A percentile compares a stretch with the other conserved stretches of the same genome.
Conservation (phyloP, 2,888 invertebrate species). For the Meta bourneti region DNA sequence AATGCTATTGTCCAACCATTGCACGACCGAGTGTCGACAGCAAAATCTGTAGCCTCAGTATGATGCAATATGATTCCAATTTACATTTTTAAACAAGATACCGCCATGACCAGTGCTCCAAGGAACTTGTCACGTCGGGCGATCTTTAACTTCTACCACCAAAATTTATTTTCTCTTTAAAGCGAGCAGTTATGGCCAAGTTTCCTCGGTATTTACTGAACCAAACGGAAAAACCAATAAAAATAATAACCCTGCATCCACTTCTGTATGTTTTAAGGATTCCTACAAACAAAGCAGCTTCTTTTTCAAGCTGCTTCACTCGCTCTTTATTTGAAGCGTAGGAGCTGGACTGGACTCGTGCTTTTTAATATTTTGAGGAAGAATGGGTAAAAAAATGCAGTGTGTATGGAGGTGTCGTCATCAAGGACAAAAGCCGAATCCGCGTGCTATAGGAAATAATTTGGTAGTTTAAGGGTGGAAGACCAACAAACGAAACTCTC, state of each 20-base stretch:
- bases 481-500: constrained; percentile 11
- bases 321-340: constrained; percentile 43
- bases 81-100: constrained; percentile 45
- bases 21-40: neutral
- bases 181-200: constrained; percentile 7
- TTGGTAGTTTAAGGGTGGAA: constrained; percentile 8
- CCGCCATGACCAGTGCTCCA: constrained; percentile 39
- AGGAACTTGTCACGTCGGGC: constrained; percentile 47
- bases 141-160: neutral
- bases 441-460: neutral
- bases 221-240: neutral
- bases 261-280: constrained; percentile 17
- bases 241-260: neutral
- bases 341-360: neutral
- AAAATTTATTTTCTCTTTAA: constrained; percentile 15
- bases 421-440: constrained; percentile 26
- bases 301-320: constrained; percentile 20
- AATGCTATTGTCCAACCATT: constrained; percentile 15
- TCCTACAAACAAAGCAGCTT: constrained; percentile 47
- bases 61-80: constrained; percentile 40
- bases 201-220: neutral
- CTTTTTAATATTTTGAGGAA: constrained; percentile 26
- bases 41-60: constrained; percentile 8
- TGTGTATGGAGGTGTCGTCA: constrained; percentile 30
- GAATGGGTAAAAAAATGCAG: constrained; percentile 29